Evolutionary conservation across 53 echinoderm and acorn worm species (phyloP).

Genomic region (Paracentrotus lividus): DNA sequence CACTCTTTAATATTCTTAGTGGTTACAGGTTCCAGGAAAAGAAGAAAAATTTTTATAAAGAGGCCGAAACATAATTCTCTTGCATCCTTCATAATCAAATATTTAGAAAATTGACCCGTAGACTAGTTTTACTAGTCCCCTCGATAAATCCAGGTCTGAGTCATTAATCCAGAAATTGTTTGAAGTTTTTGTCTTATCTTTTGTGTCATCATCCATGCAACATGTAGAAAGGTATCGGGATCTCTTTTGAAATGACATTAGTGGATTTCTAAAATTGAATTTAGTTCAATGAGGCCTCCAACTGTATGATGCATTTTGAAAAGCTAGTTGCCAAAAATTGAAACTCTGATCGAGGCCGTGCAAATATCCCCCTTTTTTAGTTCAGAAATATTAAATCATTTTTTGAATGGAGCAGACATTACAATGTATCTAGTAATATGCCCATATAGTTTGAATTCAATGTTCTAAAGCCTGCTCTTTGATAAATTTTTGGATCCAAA

Average conservation of each 20-base stretch:
- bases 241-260: constrained; percentile 9
- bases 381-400: no score
- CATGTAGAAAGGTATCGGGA: not conserved
- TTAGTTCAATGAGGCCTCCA: not conserved
- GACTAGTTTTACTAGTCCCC: not conserved
- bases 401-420: no score
- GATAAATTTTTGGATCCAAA: not conserved
- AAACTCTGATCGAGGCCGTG: not conserved
- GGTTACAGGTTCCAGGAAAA: no score
- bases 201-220: not conserved
- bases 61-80: no score
- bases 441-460: no score
- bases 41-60: no score
- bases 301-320: not conserved
- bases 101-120: not conserved
- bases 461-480: not conserved
- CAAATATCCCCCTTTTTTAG: no score
- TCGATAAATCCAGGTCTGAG: not conserved
- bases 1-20: no score
- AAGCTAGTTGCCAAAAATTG: not conserved
- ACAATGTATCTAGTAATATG: no score
- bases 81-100: not conserved
- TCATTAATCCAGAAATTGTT: not conserved
- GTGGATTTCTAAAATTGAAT: not conserved
- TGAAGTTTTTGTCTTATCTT: not conserved